These are phyloP conservation scores for Listronotus bonariensis DNA, from an alignment of 1,140 invertebrate species.

Conservation along the genomic window DNA sequence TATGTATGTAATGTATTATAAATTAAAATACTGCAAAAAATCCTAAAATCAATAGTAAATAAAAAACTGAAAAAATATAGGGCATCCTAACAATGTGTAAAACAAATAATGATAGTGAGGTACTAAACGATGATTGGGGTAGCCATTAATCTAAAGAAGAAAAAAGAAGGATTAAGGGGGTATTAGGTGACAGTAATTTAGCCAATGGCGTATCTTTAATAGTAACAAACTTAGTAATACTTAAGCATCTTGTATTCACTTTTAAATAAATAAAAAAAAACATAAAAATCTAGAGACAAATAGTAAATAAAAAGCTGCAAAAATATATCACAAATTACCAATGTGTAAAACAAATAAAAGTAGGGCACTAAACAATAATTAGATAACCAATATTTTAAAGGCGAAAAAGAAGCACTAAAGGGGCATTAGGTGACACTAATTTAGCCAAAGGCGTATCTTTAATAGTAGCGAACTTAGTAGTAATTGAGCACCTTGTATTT, in stretches of 20 bases:
- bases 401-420: conserved; percentile 38
- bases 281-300: no score
- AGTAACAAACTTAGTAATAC: no score
- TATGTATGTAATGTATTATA: no score
- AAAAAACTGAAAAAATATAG: not conserved
- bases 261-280: no score
- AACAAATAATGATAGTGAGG: conserved; percentile 17
- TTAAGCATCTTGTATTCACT: no score
- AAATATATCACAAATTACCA: not conserved
- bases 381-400: conserved; percentile 43
- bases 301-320: not conserved
- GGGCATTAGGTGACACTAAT: conserved; percentile 44
- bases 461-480: no score
- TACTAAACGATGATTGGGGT: conserved; percentile 37
- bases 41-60: no score
- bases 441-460: no score
- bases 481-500: no score
- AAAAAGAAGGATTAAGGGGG: conserved; percentile 38
- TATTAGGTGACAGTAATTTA: conserved; percentile 46
- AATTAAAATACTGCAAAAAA: no score
- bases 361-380: conserved; percentile 31
- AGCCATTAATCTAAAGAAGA: conserved; percentile 43
- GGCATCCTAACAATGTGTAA: conserved; percentile 14
- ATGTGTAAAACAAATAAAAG: conserved; percentile 24
- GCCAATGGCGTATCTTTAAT: no score